A percentile compares a stretch with the other conserved stretches of the same genome.
Conservation (phyloP, 2,888 invertebrate genomes). For the Brenthis daphne region DNA sequence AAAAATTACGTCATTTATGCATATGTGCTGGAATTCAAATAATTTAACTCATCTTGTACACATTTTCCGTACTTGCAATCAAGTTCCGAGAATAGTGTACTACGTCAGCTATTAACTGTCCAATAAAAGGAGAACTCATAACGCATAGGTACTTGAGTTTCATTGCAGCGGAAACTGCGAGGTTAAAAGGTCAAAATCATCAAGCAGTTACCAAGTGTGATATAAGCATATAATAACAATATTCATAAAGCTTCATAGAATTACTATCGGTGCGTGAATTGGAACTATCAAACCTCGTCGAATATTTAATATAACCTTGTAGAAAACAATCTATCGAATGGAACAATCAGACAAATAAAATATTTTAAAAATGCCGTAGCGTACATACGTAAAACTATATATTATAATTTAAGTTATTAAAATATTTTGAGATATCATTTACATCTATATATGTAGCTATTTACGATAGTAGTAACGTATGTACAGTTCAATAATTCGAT, state of each 20-base stretch:
- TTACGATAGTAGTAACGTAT: not conserved
- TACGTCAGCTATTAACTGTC: slow-evolving; percentile 24
- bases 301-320: too few relatives aligned
- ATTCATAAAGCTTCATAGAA: not conserved
- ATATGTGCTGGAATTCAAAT: slow-evolving; percentile 42
- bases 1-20: slow-evolving; percentile 12
- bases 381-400: too few relatives aligned
- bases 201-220: slow-evolving; percentile 33
- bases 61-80: slow-evolving; percentile 46
- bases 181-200: slow-evolving; percentile 54
- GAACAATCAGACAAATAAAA: too few relatives aligned
- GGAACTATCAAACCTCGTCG: too few relatives aligned
- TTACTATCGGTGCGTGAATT: too few relatives aligned
- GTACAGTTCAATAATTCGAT: not conserved
- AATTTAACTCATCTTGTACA: slow-evolving; percentile 57
- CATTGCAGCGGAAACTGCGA: slow-evolving; percentile 42
- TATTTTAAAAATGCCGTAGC: too few relatives aligned
- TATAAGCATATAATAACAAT: slow-evolving; percentile 6
- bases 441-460: not conserved
- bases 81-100: slow-evolving; percentile 27
- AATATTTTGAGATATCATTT: too few relatives aligned
- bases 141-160: slow-evolving; percentile 20
- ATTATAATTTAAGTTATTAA: too few relatives aligned
- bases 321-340: too few relatives aligned
- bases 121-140: slow-evolving; percentile 29